These are phyloP conservation scores for Eulemur albifrons DNA, from an alignment of 2,797 vertebrate genomes.

Conservation along the genomic window DNA sequence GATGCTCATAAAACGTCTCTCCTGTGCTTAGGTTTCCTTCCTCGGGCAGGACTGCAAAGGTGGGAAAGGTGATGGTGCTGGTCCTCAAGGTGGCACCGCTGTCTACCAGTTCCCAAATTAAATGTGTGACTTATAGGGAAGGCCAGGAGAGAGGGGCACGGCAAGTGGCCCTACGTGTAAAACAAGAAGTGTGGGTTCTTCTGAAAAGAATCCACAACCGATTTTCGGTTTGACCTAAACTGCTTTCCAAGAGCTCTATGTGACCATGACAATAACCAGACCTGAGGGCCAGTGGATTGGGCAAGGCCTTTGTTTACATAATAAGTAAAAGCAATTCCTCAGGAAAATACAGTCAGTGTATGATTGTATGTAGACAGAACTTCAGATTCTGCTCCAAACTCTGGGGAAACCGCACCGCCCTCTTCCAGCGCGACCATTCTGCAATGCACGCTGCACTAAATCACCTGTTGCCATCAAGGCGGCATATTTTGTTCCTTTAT, in stretches of 20 bases:
- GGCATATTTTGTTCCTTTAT: background rate
- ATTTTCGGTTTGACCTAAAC: background rate
- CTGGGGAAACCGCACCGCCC: accelerated
- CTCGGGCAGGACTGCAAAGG: background rate
- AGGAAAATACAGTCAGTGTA: background rate
- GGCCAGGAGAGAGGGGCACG: accelerated
- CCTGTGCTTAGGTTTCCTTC: background rate
- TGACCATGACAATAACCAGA: background rate
- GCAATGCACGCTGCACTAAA: background rate
- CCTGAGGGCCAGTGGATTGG: background rate
- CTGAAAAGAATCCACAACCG: background rate
- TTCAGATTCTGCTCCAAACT: background rate
- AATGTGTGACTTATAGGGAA: accelerated
- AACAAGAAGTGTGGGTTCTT: background rate
- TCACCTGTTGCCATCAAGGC: background rate
- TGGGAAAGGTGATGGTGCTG: background rate
- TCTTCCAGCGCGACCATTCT: accelerated
- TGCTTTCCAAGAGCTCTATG: background rate
- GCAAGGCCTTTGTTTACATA: background rate
- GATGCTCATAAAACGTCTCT: background rate
- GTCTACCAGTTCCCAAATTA: background rate
- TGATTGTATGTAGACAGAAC: background rate
- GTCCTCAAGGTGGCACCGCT: accelerated
- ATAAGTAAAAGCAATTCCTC: background rate
- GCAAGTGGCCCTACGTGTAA: background rate